These are phyloP conservation scores for Cisticola juncidis DNA, from an alignment of 2,113 vertebrate species.

Conservation along the genomic window DNA sequence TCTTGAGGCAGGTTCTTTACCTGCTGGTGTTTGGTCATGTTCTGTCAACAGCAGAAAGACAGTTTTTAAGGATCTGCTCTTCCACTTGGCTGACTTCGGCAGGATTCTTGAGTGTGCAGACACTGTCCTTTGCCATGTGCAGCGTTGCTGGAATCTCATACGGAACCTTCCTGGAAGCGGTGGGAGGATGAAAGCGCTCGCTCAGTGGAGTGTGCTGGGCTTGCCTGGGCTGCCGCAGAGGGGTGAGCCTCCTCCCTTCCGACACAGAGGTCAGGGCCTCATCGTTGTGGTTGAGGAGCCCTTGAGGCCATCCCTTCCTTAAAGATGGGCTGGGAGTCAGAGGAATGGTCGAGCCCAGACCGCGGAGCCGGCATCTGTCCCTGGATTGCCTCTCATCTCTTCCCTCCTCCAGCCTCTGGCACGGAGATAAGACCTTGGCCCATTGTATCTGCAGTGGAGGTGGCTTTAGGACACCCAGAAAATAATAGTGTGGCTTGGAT, in stretches of 20 bases:
- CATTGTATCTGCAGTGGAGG: not conserved
- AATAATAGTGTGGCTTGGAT: not conserved
- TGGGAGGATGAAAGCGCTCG: not conserved
- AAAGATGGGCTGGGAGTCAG: not conserved
- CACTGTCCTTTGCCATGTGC: rapidly evolving
- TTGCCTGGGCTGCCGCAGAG: not conserved
- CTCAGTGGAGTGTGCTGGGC: not conserved
- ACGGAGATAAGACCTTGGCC: not conserved
- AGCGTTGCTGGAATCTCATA: not conserved
- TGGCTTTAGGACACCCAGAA: conserved; percentile 27
- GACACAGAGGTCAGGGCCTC: not conserved
- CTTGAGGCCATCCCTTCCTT: not conserved
- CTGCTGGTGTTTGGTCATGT: rapidly evolving
- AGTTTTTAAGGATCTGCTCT: not conserved
- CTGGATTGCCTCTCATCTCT: not conserved
- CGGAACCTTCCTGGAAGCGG: not conserved
- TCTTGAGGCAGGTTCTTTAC: not conserved
- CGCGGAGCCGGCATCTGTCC: rapidly evolving
- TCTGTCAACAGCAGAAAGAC: not conserved
- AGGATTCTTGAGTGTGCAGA: not conserved
- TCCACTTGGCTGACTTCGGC: not conserved
- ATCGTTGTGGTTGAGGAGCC: not conserved
- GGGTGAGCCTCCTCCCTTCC: not conserved
- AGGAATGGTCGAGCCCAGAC: not conserved
- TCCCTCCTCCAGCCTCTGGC: not conserved